phyloP scores from a whole-genome alignment of 2,113 vertebrate species.

The Merops nubicus region DNA sequence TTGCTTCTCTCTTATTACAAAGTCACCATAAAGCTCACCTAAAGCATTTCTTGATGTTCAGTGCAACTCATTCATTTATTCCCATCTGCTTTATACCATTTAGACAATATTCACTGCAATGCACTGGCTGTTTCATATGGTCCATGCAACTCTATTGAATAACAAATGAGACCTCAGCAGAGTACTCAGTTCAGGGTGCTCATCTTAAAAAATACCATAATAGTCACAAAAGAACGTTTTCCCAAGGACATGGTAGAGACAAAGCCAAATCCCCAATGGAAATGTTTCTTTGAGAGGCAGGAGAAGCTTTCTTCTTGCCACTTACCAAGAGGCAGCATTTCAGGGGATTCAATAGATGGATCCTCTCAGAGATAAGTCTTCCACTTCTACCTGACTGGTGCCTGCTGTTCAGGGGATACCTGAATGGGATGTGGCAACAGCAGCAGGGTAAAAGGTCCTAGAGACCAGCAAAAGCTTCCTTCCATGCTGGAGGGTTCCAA shows the following conservation, averaged over 20 bases:
- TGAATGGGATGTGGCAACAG: background rate
- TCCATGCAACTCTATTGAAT: background rate
- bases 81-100: background rate
- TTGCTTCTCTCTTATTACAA: background rate
- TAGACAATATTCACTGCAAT: background rate
- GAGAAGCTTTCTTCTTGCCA: background rate
- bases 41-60: background rate
- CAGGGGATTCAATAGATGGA: background rate
- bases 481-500: background rate
- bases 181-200: background rate
- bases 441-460: background rate
- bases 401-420: background rate
- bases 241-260: background rate
- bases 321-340: background rate
- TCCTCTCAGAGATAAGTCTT: background rate
- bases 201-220: background rate
- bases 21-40: background rate
- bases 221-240: background rate
- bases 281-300: background rate
- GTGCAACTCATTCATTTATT: background rate
- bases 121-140: background rate
- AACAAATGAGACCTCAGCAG: accelerated
- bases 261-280: background rate
- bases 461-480: background rate
- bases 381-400: background rate